Evolutionary conservation across 2,888 invertebrate genomes (phyloP).

Genomic region (Plemyria rubiginata): DNA sequence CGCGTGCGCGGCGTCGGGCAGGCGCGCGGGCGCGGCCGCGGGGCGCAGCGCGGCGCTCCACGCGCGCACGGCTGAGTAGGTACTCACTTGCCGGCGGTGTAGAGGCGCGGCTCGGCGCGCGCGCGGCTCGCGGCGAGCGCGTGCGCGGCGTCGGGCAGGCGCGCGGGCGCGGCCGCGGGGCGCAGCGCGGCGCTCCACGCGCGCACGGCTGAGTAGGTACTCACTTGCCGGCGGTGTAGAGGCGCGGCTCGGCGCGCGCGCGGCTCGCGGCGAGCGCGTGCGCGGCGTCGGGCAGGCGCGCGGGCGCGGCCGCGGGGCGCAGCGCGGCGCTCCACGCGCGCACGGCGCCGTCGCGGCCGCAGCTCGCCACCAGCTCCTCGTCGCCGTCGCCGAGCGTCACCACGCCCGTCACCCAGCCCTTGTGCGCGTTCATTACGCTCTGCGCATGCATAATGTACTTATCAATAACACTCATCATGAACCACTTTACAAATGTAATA

Average conservation of each 20-base stretch:
- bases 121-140: constrained; percentile 82
- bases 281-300: constrained; percentile 85
- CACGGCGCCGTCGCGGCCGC: constrained; percentile 90
- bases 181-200: constrained; percentile 90
- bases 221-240: constrained; percentile 94
- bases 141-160: background rate
- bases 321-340: constrained; percentile 90
- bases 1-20: constrained; percentile 86
- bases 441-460: constrained; percentile 39
- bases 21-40: constrained; percentile 65
- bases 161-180: constrained; percentile 66
- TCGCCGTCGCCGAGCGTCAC: constrained; percentile 55
- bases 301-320: constrained; percentile 76
- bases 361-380: constrained; percentile 85
- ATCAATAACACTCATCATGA: no score
- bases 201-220: constrained; percentile 88
- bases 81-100: constrained; percentile 64
- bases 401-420: constrained; percentile 94
- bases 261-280: constrained; percentile 83
- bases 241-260: constrained; percentile 60
- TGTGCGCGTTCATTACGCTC: constrained; percentile 92
- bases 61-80: no score
- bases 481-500: no score
- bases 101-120: constrained; percentile 86
- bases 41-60: no score